Conservation (phyloP, 2,888 invertebrate genomes). For the Agrenia bidenticulata region DNA sequence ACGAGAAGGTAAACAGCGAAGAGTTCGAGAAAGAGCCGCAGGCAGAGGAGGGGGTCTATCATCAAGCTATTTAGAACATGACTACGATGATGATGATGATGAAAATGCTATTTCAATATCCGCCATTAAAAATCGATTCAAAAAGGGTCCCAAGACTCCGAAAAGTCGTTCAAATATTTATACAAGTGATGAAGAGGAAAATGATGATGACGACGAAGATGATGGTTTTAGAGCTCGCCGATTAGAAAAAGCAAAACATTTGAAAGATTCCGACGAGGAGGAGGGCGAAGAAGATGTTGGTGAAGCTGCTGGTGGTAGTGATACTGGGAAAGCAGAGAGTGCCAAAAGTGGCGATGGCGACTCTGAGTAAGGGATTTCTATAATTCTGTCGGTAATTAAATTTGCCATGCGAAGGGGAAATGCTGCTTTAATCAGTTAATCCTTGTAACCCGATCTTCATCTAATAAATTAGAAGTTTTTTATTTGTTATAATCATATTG, state of each 20-base stretch:
- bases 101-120: conserved; percentile 88
- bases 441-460: too few relatives aligned
- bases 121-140: conserved; percentile 93
- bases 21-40: conserved; percentile 60
- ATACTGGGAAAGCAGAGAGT: conserved; percentile 1
- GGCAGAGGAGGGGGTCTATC: conserved; percentile 60
- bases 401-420: too few relatives aligned
- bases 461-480: too few relatives aligned
- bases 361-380: conserved; percentile 20
- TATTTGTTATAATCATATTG: too few relatives aligned
- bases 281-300: conserved; percentile 52
- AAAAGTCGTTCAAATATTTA: conserved; percentile 63
- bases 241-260: conserved; percentile 72
- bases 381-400: too few relatives aligned
- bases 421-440: too few relatives aligned
- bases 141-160: conserved; percentile 61
- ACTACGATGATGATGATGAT: conserved; percentile 69
- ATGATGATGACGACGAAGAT: conserved; percentile 53
- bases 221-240: conserved; percentile 65
- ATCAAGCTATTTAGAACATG: conserved; percentile 62
- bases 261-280: conserved; percentile 75
- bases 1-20: conserved; percentile 65
- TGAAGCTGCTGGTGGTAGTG: conserved; percentile 22
- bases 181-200: conserved; percentile 72
- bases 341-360: conserved; percentile 14